Evolutionary conservation across 1,140 invertebrate species (phyloP).

Genomic region (Ceratina australensis): DNA sequence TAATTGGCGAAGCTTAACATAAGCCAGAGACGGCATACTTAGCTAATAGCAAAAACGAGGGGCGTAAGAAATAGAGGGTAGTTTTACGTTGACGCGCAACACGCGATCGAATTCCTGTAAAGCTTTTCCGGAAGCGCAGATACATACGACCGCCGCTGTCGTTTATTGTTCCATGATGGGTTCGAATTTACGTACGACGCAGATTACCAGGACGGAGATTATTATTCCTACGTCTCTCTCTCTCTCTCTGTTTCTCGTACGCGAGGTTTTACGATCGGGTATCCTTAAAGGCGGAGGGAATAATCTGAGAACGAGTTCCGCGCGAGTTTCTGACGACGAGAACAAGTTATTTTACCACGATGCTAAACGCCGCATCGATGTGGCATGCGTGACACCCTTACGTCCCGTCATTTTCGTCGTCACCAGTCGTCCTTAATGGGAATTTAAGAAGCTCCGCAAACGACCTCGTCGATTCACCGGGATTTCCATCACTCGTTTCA

Average conservation of each 20-base stretch:
- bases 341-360: slow-evolving; percentile 13
- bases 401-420: slow-evolving; percentile 24
- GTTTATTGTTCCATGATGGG: too few species aligned
- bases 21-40: slow-evolving; percentile 76
- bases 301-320: slow-evolving; percentile 13
- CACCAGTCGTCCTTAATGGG: slow-evolving; percentile 24
- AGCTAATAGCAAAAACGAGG: slow-evolving; percentile 75
- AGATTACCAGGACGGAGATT: background rate
- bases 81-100: slow-evolving; percentile 8
- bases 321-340: slow-evolving; percentile 2
- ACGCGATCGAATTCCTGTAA: background rate
- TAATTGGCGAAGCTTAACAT: slow-evolving; percentile 76
- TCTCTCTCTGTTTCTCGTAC: background rate
- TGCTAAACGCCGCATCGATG: slow-evolving; percentile 23
- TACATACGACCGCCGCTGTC: too few species aligned
- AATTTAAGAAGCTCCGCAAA: slow-evolving; percentile 23
- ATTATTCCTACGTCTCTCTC: background rate
- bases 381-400: slow-evolving; percentile 24
- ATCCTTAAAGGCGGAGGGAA: background rate
- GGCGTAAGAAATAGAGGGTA: slow-evolving; percentile 6
- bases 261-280: background rate
- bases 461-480: slow-evolving; percentile 9
- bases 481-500: slow-evolving; percentile 20
- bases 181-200: too few species aligned
- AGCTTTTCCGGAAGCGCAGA: too few species aligned